Conservation (phyloP, 1,140 invertebrate species). For the Hylyphantes graminicola region DNA sequence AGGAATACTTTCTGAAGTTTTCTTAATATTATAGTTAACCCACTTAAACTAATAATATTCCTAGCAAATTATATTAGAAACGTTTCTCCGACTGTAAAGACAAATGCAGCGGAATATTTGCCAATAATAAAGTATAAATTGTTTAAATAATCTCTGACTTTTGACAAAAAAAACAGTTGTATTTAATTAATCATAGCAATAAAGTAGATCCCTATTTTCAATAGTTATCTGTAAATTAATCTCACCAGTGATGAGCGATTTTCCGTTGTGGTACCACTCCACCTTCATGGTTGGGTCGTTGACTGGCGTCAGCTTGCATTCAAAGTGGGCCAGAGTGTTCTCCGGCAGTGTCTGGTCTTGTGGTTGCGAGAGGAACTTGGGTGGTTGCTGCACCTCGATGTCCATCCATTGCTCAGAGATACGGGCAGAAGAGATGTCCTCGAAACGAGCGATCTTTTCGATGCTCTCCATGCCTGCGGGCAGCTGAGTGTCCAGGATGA, state of each 20-base stretch:
- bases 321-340: slow-evolving; percentile 91
- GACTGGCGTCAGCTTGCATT: slow-evolving; percentile 88
- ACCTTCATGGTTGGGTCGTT: slow-evolving; percentile 93
- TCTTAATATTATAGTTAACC: no score
- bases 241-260: slow-evolving; percentile 79
- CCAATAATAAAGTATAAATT: no score
- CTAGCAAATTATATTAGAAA: no score
- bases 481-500: slow-evolving; percentile 91
- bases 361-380: slow-evolving; percentile 90
- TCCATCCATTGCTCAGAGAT: slow-evolving; percentile 67
- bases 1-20: no score
- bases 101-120: no score
- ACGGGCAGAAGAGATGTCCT: slow-evolving; percentile 78
- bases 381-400: slow-evolving; percentile 83
- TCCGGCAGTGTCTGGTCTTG: slow-evolving; percentile 85
- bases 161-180: no score
- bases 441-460: slow-evolving; percentile 91
- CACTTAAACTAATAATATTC: no score
- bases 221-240: neutral
- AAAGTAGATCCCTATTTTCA: no score
- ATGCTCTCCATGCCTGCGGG: slow-evolving; percentile 87
- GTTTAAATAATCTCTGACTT: no score
- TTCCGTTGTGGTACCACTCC: slow-evolving; percentile 97
- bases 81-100: no score
- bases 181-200: no score